Conservation (phyloP, 1,140 invertebrate species). For the Physella acuta region DNA sequence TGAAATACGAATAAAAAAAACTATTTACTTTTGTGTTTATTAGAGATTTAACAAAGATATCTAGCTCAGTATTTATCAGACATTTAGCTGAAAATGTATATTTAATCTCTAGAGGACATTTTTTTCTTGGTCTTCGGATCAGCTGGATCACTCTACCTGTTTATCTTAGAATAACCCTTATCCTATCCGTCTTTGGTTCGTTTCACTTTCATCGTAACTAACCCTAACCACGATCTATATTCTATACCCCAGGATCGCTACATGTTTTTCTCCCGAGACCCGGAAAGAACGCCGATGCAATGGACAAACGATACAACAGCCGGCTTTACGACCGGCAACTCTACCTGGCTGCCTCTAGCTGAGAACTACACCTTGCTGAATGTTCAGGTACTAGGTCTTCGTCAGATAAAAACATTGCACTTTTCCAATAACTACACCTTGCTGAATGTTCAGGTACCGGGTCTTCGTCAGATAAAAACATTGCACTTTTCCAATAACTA, state of each 20-base stretch:
- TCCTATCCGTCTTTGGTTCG: neutral
- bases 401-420: neutral
- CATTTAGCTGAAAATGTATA: neutral
- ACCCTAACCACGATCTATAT: too few relatives aligned
- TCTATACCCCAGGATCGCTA: conserved; percentile 27
- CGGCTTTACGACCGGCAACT: conserved; percentile 63
- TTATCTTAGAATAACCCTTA: neutral
- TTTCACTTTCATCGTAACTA: neutral
- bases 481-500: neutral
- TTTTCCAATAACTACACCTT: neutral
- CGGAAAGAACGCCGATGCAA: conserved; percentile 74
- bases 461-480: neutral
- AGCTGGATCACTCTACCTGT: neutral
- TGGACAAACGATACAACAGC: conserved; percentile 68
- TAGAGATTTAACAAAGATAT: too few relatives aligned
- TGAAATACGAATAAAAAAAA: too few relatives aligned
- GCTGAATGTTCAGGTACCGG: neutral
- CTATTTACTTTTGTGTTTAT: too few relatives aligned
- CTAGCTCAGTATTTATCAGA: neutral
- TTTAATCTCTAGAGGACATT: neutral
- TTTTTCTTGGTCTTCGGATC: neutral
- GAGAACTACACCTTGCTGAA: conserved; percentile 59
- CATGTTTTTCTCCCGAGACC: conserved; percentile 67
- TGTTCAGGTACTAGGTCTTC: conserved; percentile 38
- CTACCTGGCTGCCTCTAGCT: conserved; percentile 72